Conservation (phyloP, 2,797 vertebrate genomes). For the Passerculus sandwichensis region DNA sequence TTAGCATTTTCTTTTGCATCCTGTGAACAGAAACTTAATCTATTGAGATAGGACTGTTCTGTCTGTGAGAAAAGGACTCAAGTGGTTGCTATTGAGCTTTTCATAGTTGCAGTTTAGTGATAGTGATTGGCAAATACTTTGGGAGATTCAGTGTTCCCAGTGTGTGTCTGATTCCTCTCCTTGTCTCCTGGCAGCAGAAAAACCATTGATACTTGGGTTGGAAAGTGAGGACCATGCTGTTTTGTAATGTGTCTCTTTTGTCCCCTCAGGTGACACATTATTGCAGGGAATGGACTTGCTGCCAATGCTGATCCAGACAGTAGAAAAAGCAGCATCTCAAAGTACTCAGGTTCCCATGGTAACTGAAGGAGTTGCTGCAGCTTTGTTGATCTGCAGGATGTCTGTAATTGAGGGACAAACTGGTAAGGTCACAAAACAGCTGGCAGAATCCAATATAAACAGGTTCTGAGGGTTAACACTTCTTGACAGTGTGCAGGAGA, state of each 20-base stretch:
- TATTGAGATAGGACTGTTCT: background rate
- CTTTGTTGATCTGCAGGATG: constrained; percentile 89
- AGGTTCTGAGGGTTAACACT: background rate
- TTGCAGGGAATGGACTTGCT: constrained; percentile 86
- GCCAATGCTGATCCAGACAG: constrained; percentile 87
- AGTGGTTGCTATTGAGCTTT: background rate
- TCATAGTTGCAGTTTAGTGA: background rate
- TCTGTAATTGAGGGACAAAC: constrained; percentile 84
- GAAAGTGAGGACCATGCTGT: background rate
- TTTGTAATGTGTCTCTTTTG: background rate
- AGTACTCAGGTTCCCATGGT: constrained; percentile 90
- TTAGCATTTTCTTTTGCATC: background rate
- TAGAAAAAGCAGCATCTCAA: constrained; percentile 92
- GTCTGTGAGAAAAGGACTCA: background rate
- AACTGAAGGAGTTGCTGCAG: constrained; percentile 88
- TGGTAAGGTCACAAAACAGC: constrained; percentile 79
- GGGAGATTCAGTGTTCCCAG: background rate
- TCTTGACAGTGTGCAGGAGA: background rate
- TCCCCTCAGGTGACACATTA: constrained; percentile 86
- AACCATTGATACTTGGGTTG: background rate
- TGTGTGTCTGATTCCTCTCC: background rate
- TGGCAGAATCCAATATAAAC: background rate
- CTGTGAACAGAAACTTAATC: background rate
- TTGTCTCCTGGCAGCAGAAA: background rate
- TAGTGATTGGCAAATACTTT: background rate